Evolutionary conservation across 1,140 invertebrate species (phyloP).

Genomic region (Drosophila cardini): DNA sequence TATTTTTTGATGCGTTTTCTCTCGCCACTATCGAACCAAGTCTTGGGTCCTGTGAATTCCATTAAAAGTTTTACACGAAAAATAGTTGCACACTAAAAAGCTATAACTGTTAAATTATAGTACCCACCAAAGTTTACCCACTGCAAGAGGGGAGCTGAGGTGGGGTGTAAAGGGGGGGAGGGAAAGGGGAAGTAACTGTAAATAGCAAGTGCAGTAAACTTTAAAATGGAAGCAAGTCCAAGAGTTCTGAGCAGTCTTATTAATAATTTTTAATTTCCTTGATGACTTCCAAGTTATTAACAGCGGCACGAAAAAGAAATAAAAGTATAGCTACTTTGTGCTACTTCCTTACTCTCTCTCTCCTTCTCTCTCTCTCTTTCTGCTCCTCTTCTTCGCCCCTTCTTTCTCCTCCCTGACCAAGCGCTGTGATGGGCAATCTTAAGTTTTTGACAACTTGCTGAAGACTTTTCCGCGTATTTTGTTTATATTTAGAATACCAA

Average conservation of each 20-base stretch:
- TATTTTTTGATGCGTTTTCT: constrained; percentile 73
- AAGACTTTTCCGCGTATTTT: constrained; percentile 62
- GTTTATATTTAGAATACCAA: constrained; percentile 48
- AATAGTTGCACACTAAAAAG: constrained; percentile 82
- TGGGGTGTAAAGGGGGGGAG: constrained; percentile 1
- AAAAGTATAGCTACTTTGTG: constrained; percentile 29
- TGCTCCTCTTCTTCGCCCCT: background rate
- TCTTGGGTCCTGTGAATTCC: constrained; percentile 71
- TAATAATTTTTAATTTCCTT: constrained; percentile 83
- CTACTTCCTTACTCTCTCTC: background rate
- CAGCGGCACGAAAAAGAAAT: constrained; percentile 43
- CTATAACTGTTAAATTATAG: constrained; percentile 81
- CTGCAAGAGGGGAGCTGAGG: background rate
- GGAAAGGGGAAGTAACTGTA: constrained; percentile 17
- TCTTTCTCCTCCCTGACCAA: background rate
- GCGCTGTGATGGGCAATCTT: constrained; percentile 1
- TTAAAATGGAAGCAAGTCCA: constrained; percentile 69
- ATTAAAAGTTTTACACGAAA: constrained; percentile 83
- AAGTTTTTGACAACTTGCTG: constrained; percentile 55
- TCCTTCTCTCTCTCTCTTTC: background rate
- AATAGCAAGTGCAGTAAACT: constrained; percentile 70
- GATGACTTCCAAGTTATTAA: constrained; percentile 80
- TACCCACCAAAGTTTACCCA: constrained; percentile 67
- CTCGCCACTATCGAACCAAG: constrained; percentile 58
- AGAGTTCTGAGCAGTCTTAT: constrained; percentile 62